Conservation (phyloP, 2,888 invertebrate genomes). For the Cheilosia vernalis region DNA sequence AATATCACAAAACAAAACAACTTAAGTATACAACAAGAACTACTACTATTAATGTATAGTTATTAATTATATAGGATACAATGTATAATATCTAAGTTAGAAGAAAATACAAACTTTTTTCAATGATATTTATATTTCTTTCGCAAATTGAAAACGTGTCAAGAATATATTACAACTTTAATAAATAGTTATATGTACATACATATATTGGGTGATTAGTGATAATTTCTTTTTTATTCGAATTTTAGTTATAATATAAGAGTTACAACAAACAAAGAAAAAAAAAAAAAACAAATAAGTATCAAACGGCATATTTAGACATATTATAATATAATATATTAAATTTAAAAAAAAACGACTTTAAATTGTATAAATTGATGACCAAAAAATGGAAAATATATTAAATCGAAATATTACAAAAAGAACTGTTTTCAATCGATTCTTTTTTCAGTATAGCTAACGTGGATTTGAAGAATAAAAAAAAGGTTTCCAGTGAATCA, state of each 20-base stretch:
- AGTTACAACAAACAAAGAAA: neutral
- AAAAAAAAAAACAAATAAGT: conserved; percentile 33
- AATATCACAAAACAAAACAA: conserved; percentile 43
- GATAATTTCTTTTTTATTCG: conserved; percentile 58
- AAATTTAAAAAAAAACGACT: conserved; percentile 35
- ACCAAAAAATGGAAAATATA: conserved; percentile 65
- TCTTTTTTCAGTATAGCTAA: neutral
- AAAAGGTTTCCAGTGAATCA: conserved; percentile 29
- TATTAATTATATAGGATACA: conserved; percentile 9
- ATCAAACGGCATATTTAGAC: conserved; percentile 53
- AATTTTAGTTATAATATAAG: conserved; percentile 45
- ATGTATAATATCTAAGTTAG: conserved; percentile 23
- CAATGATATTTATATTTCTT: conserved; percentile 6
- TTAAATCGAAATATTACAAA: conserved; percentile 59
- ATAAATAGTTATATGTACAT: conserved; percentile 13
- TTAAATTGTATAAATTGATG: conserved; percentile 69
- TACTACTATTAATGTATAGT: conserved; percentile 28
- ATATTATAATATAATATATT: conserved; percentile 40
- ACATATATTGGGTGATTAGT: conserved; percentile 43
- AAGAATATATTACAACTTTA: conserved; percentile 29
- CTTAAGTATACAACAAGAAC: conserved; percentile 33
- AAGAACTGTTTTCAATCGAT: conserved; percentile 47
- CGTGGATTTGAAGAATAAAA: neutral
- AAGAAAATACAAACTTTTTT: conserved; percentile 7
- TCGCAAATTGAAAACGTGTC: conserved; percentile 50